Conservation (phyloP, 2,113 vertebrate genomes). For the Desmodus rotundus region DNA sequence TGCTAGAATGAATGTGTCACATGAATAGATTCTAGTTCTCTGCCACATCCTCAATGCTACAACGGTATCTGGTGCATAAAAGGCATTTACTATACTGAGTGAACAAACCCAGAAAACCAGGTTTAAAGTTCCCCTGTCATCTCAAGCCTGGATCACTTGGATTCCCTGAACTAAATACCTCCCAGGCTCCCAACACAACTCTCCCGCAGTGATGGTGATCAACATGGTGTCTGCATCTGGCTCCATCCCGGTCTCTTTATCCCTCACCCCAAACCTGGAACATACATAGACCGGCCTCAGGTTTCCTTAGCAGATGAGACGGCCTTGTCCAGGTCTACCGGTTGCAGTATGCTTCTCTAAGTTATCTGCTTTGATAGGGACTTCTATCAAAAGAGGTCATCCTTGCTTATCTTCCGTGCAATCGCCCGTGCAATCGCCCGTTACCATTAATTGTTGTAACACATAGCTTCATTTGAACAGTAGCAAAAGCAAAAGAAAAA, state of each 20-base stretch:
- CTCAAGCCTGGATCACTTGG: background rate
- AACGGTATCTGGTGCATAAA: background rate
- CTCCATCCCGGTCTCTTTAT: background rate
- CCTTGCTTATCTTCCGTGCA: slow-evolving; percentile 14
- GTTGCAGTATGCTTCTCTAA: background rate
- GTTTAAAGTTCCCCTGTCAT: background rate
- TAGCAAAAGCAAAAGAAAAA: background rate
- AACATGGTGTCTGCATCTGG: background rate
- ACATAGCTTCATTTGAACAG: slow-evolving; percentile 61
- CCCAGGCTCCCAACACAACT: background rate
- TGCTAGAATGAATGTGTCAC: background rate
- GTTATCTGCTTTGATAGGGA: background rate
- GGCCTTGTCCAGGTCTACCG: background rate
- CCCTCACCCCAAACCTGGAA: no score
- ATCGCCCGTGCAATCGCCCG: slow-evolving; percentile 13
- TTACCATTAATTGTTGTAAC: slow-evolving; percentile 67
- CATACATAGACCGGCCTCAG: background rate
- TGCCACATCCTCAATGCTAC: background rate
- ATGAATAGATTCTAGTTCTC: no score
- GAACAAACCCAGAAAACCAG: background rate
- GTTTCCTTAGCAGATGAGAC: background rate
- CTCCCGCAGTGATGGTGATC: accelerated
- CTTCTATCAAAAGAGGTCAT: slow-evolving; percentile 57
- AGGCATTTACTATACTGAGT: background rate
- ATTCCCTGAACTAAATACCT: background rate